A percentile compares a stretch with the other conserved stretches of the same genome.
These are phyloP conservation scores for Eristalis intricaria DNA, from an alignment of 2,888 invertebrate species.

Conservation along the genomic window DNA sequence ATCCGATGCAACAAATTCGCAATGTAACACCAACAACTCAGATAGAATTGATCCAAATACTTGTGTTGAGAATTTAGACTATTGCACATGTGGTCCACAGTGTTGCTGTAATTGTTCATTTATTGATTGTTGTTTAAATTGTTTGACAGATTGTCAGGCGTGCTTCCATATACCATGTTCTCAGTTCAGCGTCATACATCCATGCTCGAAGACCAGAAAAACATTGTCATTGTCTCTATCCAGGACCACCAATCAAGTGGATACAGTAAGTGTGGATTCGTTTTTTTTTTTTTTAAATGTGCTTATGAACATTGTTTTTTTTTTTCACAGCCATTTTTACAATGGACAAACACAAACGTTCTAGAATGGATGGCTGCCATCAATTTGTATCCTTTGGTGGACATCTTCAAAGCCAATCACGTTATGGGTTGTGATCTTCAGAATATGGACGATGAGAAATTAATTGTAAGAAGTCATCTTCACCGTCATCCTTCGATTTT, in stretches of 20 bases:
- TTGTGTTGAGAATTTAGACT: constrained; percentile 7
- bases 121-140: constrained; percentile 66
- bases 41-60: neutral
- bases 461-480: constrained; percentile 83
- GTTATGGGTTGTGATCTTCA: constrained; percentile 87
- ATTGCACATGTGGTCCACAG: constrained; percentile 63
- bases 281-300: neutral
- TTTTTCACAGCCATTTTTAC: constrained; percentile 84
- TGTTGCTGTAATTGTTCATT: constrained; percentile 69
- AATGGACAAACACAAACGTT: constrained; percentile 87
- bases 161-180: constrained; percentile 73
- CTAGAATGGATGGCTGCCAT: constrained; percentile 89
- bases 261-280: constrained; percentile 62
- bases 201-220: constrained; percentile 62
- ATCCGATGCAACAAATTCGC: neutral
- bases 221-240: constrained; percentile 28
- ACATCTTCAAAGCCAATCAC: constrained; percentile 87
- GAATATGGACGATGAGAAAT: constrained; percentile 85
- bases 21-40: neutral
- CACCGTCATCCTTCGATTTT: neutral
- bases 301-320: no score
- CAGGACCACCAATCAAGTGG: constrained; percentile 49
- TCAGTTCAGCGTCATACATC: constrained; percentile 57
- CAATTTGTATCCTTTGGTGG: constrained; percentile 87
- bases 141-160: constrained; percentile 72